Conservation (phyloP, 2,113 vertebrate genomes). For the Macrotis lagotis region DNA sequence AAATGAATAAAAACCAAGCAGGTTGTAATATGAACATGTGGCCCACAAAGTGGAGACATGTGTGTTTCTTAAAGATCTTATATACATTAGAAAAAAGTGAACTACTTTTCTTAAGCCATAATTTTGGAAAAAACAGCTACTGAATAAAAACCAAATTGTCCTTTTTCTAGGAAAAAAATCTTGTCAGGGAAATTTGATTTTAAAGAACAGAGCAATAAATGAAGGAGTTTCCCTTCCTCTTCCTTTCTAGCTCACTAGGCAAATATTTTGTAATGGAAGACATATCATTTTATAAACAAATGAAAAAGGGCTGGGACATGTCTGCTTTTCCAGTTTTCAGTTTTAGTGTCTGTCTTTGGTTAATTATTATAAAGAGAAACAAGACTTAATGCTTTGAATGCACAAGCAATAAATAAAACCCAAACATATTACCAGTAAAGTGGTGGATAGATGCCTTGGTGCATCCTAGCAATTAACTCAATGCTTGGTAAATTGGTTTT, state of each 20-base stretch:
- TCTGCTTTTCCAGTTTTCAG: neutral
- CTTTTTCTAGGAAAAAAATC: neutral
- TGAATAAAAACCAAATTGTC: neutral
- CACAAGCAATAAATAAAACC: constrained; percentile 69
- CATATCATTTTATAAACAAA: constrained; percentile 45
- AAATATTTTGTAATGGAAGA: constrained; percentile 11
- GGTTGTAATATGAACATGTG: neutral
- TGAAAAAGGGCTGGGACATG: neutral
- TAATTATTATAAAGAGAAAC: constrained; percentile 74
- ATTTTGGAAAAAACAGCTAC: constrained; percentile 27
- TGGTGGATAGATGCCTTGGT: constrained; percentile 66
- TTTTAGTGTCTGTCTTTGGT: constrained; percentile 55
- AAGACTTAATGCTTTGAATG: constrained; percentile 64
- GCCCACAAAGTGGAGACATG: neutral
- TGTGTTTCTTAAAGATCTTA: neutral
- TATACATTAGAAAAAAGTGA: constrained; percentile 34
- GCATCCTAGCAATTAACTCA: constrained; percentile 77
- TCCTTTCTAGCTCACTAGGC: neutral
- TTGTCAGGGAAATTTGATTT: neutral
- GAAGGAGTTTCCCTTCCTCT: neutral
- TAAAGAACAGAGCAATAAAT: neutral
- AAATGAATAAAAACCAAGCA: neutral
- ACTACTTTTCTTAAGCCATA: constrained; percentile 22
- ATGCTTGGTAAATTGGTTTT: constrained; percentile 78
- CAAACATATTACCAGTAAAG: constrained; percentile 62